Evolutionary conservation across 2,888 invertebrate genomes (phyloP).

Genomic region (Cheilosia urbana): DNA sequence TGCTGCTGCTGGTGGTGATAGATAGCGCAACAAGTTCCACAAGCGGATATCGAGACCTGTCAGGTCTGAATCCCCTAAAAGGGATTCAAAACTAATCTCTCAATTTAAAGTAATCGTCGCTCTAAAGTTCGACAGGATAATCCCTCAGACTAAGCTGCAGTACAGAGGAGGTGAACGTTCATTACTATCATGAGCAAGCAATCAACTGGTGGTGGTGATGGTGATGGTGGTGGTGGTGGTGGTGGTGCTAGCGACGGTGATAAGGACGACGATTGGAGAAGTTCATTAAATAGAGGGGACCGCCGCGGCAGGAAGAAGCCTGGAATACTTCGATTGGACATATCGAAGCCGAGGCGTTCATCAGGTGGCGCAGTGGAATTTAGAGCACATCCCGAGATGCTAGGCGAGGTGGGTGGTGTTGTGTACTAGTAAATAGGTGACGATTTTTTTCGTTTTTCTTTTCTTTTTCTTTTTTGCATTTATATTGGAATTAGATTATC

Average conservation of each 20-base stretch:
- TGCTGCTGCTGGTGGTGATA: conserved; percentile 31
- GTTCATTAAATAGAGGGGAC: conserved; percentile 39
- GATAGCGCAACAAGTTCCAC: conserved; percentile 60
- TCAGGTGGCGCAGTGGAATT: conserved; percentile 85
- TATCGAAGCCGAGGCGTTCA: conserved; percentile 84
- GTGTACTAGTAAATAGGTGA: conserved; percentile 41
- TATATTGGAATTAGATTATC: conserved; percentile 42
- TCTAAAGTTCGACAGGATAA: conserved; percentile 39
- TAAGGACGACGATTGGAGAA: conserved; percentile 36
- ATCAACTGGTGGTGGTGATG: conserved; percentile 61
- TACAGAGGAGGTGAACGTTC: conserved; percentile 28
- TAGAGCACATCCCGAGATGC: conserved; percentile 80
- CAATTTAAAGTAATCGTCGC: conserved; percentile 44
- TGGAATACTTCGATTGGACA: conserved; percentile 84
- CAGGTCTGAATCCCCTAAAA: conserved; percentile 5
- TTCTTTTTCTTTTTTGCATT: neutral
- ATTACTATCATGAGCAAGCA: conserved; percentile 70
- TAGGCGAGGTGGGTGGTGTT: conserved; percentile 79
- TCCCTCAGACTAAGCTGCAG: conserved; percentile 1
- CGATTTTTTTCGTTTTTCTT: conserved; percentile 54
- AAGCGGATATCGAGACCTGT: conserved; percentile 13
- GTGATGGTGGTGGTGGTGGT: conserved; percentile 28
- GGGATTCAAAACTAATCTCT: conserved; percentile 10
- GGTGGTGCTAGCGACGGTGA: neutral
- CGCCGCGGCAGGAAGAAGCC: conserved; percentile 78